Evolutionary conservation across 1,140 invertebrate genomes (phyloP).

Genomic region (Drosophila serrata): DNA sequence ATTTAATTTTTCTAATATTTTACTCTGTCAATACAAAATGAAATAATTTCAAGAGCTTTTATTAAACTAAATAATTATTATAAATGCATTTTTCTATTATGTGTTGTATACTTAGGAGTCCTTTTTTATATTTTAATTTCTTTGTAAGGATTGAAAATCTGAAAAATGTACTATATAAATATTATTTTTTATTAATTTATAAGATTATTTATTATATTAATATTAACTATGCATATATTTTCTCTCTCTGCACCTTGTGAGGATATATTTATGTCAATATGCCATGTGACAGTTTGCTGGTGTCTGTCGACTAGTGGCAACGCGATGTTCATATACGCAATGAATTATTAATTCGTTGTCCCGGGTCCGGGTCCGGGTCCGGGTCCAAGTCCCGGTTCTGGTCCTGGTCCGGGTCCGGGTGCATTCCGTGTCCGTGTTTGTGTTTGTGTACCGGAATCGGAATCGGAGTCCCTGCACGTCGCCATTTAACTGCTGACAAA

Average conservation of each 20-base stretch:
- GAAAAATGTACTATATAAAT: no score
- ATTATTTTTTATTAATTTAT: not conserved
- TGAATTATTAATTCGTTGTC: conserved; percentile 83
- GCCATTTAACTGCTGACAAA: conserved; percentile 83
- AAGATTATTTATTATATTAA: not conserved
- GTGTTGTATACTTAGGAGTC: not conserved
- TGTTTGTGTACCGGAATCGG: conserved; percentile 43
- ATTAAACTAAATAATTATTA: no score
- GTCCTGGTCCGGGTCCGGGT: conserved; percentile 9
- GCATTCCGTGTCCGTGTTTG: conserved; percentile 32
- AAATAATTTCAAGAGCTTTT: no score
- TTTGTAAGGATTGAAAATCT: no score
- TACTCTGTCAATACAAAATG: no score
- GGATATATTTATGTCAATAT: conserved; percentile 58
- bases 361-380: conserved; percentile 33
- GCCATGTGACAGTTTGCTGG: conserved; percentile 74
- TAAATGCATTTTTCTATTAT: no score
- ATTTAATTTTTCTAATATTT: no score
- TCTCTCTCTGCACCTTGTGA: conserved; percentile 8
- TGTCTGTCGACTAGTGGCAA: conserved; percentile 62
- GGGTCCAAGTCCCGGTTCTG: conserved; percentile 1
- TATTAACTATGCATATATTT: not conserved
- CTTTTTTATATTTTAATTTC: not conserved
- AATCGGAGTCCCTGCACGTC: conserved; percentile 43
- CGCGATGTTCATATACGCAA: conserved; percentile 76